phyloP scores from a whole-genome alignment of 2,797 vertebrate species.

The Anableps anableps region DNA sequence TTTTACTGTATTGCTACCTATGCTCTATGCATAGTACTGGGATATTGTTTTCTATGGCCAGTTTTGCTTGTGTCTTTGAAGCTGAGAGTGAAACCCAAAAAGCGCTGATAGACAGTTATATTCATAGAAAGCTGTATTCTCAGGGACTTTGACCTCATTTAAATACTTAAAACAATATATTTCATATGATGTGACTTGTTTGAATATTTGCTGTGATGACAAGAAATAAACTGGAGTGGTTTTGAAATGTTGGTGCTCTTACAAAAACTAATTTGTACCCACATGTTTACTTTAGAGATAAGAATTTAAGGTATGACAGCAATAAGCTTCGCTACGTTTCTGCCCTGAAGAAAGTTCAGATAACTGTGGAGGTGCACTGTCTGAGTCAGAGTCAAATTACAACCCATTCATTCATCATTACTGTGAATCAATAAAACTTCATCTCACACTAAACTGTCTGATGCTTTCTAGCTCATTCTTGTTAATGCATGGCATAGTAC shows the following conservation, averaged over 20 bases:
- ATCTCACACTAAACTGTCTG: constrained; percentile 62
- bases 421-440: constrained; percentile 84
- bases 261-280: constrained; percentile 36
- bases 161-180: constrained; percentile 43
- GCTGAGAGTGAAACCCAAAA: constrained; percentile 62
- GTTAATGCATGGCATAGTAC: constrained; percentile 35
- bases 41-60: constrained; percentile 60
- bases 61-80: constrained; percentile 58
- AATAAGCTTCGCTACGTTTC: constrained; percentile 43
- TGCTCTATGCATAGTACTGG: constrained; percentile 50
- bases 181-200: constrained; percentile 63
- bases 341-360: constrained; percentile 32
- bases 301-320: constrained; percentile 35
- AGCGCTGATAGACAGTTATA: constrained; percentile 57
- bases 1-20: constrained; percentile 69
- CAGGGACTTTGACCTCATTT: constrained; percentile 75
- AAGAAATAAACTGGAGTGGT: constrained; percentile 30
- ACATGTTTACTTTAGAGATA: constrained; percentile 36
- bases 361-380: constrained; percentile 65
- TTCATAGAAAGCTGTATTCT: constrained; percentile 71
- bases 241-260: constrained; percentile 21
- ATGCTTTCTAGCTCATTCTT: constrained; percentile 54
- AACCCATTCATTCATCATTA: constrained; percentile 76
- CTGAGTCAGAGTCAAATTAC: constrained; percentile 59
- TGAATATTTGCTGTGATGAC: constrained; percentile 64